Evolutionary conservation across 1,140 invertebrate species (phyloP).

Genomic region (Caenorhabditis briggsae): DNA sequence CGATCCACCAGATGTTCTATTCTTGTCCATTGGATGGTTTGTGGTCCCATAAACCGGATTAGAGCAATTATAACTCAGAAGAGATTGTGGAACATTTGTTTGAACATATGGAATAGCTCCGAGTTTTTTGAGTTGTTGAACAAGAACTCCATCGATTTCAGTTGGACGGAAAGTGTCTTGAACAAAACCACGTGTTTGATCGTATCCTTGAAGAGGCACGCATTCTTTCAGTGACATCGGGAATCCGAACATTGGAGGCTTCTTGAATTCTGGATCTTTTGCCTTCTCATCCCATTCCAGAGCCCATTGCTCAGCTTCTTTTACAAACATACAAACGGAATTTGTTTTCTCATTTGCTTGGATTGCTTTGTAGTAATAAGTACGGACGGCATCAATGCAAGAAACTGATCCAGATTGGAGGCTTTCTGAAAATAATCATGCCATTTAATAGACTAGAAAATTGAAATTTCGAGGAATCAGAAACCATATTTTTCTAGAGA

Average conservation of each 20-base stretch:
- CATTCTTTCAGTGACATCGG: constrained; percentile 69
- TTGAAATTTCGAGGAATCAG: neutral
- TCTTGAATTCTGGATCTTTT: constrained; percentile 63
- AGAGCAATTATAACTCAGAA: constrained; percentile 65
- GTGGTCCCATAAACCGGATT: constrained; percentile 68
- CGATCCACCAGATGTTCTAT: constrained; percentile 68
- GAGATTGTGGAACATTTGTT: constrained; percentile 79
- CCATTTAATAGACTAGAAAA: constrained; percentile 3
- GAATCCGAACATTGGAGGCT: constrained; percentile 68
- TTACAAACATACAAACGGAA: constrained; percentile 77
- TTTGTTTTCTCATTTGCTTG: constrained; percentile 74
- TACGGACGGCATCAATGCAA: constrained; percentile 59
- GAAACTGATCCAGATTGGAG: constrained; percentile 60
- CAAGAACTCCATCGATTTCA: constrained; percentile 71
- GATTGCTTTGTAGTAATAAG: constrained; percentile 74
- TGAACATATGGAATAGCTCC: constrained; percentile 78
- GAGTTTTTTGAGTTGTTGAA: constrained; percentile 71
- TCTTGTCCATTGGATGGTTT: constrained; percentile 61
- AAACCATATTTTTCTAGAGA: too few relatives aligned
- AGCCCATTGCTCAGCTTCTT: constrained; percentile 77
- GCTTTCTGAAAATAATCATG: constrained; percentile 57
- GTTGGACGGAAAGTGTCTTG: constrained; percentile 76
- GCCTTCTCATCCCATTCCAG: constrained; percentile 73
- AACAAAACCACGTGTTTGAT: constrained; percentile 78
- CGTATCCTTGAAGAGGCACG: constrained; percentile 77